Evolutionary conservation across 1,140 invertebrate species (phyloP).

Genomic region (Tetragonula clypearis): DNA sequence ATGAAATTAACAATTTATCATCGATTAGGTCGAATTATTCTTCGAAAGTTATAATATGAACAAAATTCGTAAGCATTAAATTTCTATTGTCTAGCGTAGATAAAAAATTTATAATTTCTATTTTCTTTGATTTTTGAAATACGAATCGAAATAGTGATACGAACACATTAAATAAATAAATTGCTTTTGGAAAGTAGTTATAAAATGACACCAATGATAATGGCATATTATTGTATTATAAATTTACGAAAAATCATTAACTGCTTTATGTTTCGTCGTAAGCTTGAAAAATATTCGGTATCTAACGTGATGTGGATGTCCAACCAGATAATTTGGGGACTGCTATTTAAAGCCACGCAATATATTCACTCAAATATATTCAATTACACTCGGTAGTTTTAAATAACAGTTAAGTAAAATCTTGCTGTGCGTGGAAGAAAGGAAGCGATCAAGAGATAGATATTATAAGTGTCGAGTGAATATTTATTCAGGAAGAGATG

Average conservation of each 20-base stretch:
- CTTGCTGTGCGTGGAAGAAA: constrained; percentile 30
- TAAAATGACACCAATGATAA: too few relatives aligned
- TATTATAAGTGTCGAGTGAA: background rate
- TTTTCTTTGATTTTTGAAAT: background rate
- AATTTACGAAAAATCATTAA: background rate
- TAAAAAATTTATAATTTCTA: background rate
- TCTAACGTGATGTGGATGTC: background rate
- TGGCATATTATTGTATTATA: background rate
- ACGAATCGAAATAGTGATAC: background rate
- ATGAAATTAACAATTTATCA: background rate
- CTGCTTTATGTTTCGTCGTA: background rate
- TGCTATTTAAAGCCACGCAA: constrained; percentile 63
- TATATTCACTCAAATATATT: constrained; percentile 56
- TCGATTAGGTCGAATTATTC: background rate
- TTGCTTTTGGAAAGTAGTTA: background rate
- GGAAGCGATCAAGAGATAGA: constrained; percentile 34
- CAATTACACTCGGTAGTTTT: constrained; percentile 53
- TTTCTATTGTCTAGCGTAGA: background rate
- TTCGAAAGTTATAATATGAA: background rate
- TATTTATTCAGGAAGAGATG: constrained; percentile 10
- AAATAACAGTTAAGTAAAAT: constrained; percentile 60
- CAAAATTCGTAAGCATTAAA: background rate
- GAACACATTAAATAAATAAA: background rate
- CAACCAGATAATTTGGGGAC: constrained; percentile 36
- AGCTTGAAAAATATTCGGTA: background rate